A percentile compares a stretch with the other conserved stretches of the same genome.
Evolutionary conservation across 2,888 invertebrate species (phyloP).

Genomic region (Plagodis dolabraria): DNA sequence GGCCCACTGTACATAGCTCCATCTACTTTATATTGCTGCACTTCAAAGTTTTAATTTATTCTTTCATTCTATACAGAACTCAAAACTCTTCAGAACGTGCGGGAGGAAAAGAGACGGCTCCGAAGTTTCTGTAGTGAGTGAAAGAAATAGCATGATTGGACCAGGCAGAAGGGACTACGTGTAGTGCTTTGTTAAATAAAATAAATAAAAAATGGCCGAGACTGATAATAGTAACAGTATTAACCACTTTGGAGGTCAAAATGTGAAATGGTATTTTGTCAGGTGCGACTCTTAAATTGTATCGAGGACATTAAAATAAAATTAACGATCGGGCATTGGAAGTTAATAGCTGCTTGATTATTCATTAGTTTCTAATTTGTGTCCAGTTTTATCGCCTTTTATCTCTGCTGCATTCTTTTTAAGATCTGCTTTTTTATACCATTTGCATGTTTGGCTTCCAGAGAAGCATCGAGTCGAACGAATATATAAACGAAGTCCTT

Average conservation of each 20-base stretch:
- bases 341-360: conserved; percentile 35
- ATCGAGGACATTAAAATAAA: conserved; percentile 35
- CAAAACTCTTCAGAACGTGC: conserved; percentile 66
- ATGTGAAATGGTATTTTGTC: conserved; percentile 43
- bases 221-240: conserved; percentile 77
- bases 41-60: conserved; percentile 28
- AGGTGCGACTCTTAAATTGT: conserved; percentile 33
- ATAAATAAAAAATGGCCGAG: conserved; percentile 52
- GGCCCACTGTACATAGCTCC: conserved; percentile 10
- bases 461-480: conserved; percentile 34
- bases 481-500: conserved; percentile 47
- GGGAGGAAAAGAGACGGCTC: conserved; percentile 72
- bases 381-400: conserved; percentile 30
- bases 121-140: conserved; percentile 76
- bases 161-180: conserved; percentile 73
- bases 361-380: conserved; percentile 40
- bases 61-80: conserved; percentile 56
- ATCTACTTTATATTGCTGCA: conserved; percentile 24
- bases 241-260: conserved; percentile 56
- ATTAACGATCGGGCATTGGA: conserved; percentile 35
- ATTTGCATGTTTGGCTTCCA: conserved; percentile 42
- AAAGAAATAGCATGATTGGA: conserved; percentile 73
- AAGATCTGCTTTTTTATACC: conserved; percentile 31
- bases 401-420: conserved; percentile 34
- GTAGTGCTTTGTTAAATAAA: conserved; percentile 50